Base-by-base conservation (phyloP, 2,797 vertebrate species). In the Monodelphis domestica region DNA sequence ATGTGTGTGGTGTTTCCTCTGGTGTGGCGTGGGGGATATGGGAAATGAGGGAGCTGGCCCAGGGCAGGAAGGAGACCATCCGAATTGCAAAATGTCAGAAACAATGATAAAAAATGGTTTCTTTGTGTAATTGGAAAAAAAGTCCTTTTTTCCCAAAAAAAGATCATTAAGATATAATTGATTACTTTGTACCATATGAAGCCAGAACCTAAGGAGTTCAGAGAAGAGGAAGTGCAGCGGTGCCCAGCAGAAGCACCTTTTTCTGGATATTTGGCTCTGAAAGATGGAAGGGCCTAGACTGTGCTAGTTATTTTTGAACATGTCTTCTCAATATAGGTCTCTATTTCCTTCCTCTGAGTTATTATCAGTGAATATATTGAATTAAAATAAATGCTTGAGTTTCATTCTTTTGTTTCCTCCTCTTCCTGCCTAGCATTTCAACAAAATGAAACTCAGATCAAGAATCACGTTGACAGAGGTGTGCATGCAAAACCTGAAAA, bases 391-490 rank as follows among this genome's bases (percentile, higher is more conserved):
- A 28, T 90, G 89, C 3, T 21, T 89, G 26, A n/a, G 91, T 29
- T 93, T 96, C 29, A 95, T 95, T 12, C 28, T 91, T 95, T 96
- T 51, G 91, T 57, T 97, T 97, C 14, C 95, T 98, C 24, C 45
- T 93, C 50, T 94, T 21, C 70, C 21, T 11, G 26, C 53, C 63
- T 97, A 97, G 98, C 94, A 94, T 92, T 97, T 88, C 92, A 94
- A 90, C 98, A 97, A 97, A 98, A 96, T 45, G 98, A 98, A 91
- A 96, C 97, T 33, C 97, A 96, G 45, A 55, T 96, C 78, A 97
- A 98, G 95, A 98, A 97, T 57, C 98, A 90, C 0, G 96, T 97
- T 97, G 90, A 33, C 90, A 98, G 96, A 97, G 96, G 89, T 78
- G 54, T 97, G 54, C 95, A 88, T 89, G 94, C 63, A 92, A 97